A percentile compares a stretch with the other conserved stretches of the same genome.
These are phyloP conservation scores for Sarcophaga caerulescens DNA, from an alignment of 2,888 invertebrate genomes.

Conservation along the genomic window DNA sequence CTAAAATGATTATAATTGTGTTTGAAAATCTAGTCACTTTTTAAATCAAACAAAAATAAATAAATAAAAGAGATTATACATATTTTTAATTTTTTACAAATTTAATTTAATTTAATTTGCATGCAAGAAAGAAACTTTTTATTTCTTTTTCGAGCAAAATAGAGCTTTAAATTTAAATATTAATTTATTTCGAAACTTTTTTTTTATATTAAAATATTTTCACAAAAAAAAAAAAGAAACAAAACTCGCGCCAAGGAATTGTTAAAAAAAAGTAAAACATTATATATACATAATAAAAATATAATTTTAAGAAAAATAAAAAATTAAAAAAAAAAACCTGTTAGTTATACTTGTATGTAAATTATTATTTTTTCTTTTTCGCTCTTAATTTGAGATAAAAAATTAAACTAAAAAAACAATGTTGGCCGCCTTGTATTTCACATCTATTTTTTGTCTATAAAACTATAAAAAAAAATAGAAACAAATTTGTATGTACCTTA, in stretches of 20 bases:
- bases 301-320: conserved; percentile 24
- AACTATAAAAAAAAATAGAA: no score
- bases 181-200: conserved; percentile 29
- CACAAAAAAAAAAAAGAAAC: conserved; percentile 49
- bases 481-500: no score
- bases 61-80: conserved; percentile 54
- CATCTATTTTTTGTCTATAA: neutral
- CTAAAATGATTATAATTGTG: no score
- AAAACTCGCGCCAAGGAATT: conserved; percentile 78
- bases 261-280: conserved; percentile 72
- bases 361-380: conserved; percentile 24
- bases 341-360: conserved; percentile 71
- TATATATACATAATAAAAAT: conserved; percentile 56
- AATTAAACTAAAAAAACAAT: conserved; percentile 25
- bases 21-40: conserved; percentile 57
- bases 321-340: conserved; percentile 60
- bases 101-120: conserved; percentile 6
- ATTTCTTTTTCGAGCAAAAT: conserved; percentile 53
- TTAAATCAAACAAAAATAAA: conserved; percentile 19
- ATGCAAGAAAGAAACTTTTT: conserved; percentile 30
- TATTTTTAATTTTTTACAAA: neutral
- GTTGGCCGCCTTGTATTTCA: conserved; percentile 13
- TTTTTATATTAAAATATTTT: conserved; percentile 39
- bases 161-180: conserved; percentile 71
- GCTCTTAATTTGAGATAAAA: no score